phyloP scores from a whole-genome alignment of 2,113 vertebrate genomes.

The Bos javanicus region DNA sequence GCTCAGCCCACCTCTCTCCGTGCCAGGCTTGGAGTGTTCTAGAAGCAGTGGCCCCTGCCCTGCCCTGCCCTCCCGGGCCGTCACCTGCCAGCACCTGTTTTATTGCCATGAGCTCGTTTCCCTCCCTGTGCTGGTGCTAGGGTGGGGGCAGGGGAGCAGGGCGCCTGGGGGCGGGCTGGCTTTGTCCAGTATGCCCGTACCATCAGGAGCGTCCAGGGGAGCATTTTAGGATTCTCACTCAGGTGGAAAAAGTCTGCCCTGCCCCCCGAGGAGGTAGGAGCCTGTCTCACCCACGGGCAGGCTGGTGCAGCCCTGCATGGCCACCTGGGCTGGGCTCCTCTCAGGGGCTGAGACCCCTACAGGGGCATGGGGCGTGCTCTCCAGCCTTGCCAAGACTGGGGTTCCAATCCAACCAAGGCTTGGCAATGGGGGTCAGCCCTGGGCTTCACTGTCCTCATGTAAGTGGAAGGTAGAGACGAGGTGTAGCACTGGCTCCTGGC shows the following conservation, averaged over 20 bases:
- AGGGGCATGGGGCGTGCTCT: accelerated
- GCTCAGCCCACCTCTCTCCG: background rate
- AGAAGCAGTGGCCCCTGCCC: background rate
- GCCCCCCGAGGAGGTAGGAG: background rate
- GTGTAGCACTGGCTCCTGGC: accelerated
- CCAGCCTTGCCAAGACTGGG: background rate
- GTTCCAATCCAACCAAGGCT: accelerated
- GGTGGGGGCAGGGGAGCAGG: no score
- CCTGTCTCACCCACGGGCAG: accelerated
- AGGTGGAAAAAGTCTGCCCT: background rate
- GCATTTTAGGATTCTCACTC: background rate
- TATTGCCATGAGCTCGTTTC: accelerated
- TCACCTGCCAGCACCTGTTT: accelerated
- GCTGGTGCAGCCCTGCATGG: no score
- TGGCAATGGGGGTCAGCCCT: accelerated
- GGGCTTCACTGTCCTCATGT: accelerated
- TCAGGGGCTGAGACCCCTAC: background rate
- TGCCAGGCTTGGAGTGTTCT: accelerated
- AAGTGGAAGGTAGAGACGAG: background rate
- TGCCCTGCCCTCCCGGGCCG: accelerated
- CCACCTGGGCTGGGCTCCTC: background rate
- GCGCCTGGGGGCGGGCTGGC: accelerated
- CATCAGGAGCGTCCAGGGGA: accelerated
- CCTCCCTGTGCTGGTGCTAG: no score
- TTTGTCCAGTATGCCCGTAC: accelerated